Evolutionary conservation across 2,888 invertebrate species (phyloP).

Genomic region (Tetranychus truncatus): DNA sequence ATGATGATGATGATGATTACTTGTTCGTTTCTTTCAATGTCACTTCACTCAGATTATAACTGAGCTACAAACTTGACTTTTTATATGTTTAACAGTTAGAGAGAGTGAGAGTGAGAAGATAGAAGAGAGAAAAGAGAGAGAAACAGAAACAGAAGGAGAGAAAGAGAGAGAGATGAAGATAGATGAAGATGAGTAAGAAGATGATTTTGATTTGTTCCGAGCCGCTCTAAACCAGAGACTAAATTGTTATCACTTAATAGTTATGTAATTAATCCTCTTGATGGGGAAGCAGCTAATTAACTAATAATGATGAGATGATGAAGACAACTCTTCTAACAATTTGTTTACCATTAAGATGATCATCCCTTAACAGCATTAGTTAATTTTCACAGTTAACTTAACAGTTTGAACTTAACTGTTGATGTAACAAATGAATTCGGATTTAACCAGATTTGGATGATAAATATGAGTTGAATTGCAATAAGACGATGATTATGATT

Average conservation of each 20-base stretch:
- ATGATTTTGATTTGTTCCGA: not conserved
- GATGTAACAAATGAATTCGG: not conserved
- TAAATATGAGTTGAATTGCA: not conserved
- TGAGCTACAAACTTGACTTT: not conserved
- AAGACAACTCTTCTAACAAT: not conserved
- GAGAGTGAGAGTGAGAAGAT: not conserved
- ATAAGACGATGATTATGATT: not conserved
- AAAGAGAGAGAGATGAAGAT: constrained; percentile 3
- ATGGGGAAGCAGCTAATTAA: not conserved
- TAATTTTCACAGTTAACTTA: not conserved
- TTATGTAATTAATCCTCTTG: not conserved
- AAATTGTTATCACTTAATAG: not conserved
- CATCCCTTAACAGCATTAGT: not conserved
- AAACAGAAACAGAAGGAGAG: not conserved
- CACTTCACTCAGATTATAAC: not conserved
- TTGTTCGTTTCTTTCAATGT: not conserved
- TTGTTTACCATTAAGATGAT: not conserved
- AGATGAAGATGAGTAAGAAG: constrained; percentile 3
- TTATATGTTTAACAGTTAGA: not conserved
- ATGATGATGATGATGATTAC: not conserved
- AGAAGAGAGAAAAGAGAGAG: not conserved
- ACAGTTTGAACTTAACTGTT: not conserved
- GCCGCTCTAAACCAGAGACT: constrained; percentile 1
- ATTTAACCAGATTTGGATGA: not conserved
- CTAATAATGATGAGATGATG: not conserved